Evolutionary conservation across 2,888 invertebrate genomes (phyloP).

Genomic region (Adineta ricciae): DNA sequence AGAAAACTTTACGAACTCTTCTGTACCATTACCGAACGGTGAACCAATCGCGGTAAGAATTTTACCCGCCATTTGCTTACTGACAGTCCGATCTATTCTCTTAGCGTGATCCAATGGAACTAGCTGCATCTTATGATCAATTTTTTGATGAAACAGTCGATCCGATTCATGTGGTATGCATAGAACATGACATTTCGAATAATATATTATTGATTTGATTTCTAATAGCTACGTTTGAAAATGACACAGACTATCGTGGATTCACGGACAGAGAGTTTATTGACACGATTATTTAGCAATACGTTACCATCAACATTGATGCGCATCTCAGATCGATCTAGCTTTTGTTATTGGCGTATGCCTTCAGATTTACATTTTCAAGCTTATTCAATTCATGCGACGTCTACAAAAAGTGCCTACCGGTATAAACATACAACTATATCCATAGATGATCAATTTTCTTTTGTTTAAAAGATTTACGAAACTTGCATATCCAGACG

Average conservation of each 20-base stretch:
- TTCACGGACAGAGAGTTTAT: background rate
- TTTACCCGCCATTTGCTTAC: too few species aligned
- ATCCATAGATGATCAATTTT: background rate
- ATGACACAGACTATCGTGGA: background rate
- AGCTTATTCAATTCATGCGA: background rate
- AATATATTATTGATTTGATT: background rate
- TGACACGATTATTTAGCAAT: background rate
- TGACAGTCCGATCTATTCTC: background rate
- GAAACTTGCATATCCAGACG: background rate
- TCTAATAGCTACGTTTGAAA: background rate
- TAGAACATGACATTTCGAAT: background rate
- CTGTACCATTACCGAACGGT: background rate
- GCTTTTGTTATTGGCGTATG: background rate
- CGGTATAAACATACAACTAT: background rate
- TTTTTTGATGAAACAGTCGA: constrained; percentile 1
- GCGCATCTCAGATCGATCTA: background rate
- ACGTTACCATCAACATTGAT: background rate
- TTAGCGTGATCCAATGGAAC: background rate
- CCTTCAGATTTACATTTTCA: background rate
- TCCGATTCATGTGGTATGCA: background rate
- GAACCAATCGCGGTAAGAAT: background rate
- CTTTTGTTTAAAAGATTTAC: background rate
- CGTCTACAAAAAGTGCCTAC: background rate
- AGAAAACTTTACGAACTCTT: background rate
- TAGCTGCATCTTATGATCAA: background rate